Conservation (phyloP, 2,888 invertebrate species). For the Chrysolina haemoptera region DNA sequence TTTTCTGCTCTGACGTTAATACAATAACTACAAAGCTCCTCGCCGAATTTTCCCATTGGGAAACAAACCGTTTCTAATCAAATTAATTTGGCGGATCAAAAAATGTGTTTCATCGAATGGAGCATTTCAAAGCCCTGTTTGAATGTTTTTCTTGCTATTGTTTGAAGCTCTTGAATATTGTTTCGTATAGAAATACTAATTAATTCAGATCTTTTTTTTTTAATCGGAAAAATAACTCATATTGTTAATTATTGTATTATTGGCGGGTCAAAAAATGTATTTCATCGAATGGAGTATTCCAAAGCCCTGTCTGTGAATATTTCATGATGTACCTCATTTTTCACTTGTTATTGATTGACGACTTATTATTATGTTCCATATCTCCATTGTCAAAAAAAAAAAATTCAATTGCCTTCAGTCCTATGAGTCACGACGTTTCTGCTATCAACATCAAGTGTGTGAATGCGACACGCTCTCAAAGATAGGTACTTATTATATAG, state of each 20-base stretch:
- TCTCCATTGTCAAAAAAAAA: too few relatives aligned
- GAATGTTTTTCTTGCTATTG: too few relatives aligned
- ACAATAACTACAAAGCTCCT: constrained; percentile 5
- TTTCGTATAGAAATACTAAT: too few relatives aligned
- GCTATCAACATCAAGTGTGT: too few relatives aligned
- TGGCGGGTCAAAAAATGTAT: neutral
- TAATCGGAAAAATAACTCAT: too few relatives aligned
- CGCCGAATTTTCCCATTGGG: neutral
- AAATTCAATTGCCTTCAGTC: too few relatives aligned
- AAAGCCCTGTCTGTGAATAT: neutral
- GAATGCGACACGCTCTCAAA: too few relatives aligned
- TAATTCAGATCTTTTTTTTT: too few relatives aligned
- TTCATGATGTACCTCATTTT: neutral
- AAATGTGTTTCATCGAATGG: neutral
- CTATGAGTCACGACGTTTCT: too few relatives aligned
- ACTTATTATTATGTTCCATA: too few relatives aligned
- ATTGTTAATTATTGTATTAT: neutral
- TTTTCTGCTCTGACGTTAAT: neutral
- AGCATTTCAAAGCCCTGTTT: neutral
- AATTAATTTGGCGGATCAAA: neutral
- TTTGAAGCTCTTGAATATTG: too few relatives aligned
- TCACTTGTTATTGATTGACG: neutral
- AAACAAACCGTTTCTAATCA: neutral
- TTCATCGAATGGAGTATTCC: neutral
- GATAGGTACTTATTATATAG: too few relatives aligned